Evolutionary conservation across 2,797 vertebrate species (phyloP).

Genomic region (Mormyrus hasselquistii): DNA sequence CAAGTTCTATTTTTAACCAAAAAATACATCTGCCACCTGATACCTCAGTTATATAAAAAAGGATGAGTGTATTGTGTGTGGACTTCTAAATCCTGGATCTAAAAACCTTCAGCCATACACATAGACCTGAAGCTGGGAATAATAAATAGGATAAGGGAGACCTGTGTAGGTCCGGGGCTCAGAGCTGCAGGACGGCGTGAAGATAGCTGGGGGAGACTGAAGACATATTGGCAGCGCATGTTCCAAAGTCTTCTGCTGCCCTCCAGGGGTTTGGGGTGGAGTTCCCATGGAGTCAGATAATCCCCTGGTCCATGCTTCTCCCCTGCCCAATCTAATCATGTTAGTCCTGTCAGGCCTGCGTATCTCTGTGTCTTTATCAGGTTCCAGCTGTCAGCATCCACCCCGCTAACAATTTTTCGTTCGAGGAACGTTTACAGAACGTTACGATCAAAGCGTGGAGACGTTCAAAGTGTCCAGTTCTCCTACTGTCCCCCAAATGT

Average conservation of each 20-base stretch:
- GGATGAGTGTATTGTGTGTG: neutral
- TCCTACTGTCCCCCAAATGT: neutral
- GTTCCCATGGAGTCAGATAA: constrained; percentile 21
- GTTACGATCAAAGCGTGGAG: neutral
- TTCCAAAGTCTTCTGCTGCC: constrained; percentile 63
- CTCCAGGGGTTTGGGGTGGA: constrained; percentile 48
- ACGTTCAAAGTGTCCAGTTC: neutral
- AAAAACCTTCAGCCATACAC: neutral
- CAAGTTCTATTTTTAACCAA: neutral
- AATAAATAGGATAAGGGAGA: constrained; percentile 28
- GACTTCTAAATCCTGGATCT: neutral
- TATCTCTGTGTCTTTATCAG: constrained; percentile 18
- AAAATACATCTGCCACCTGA: neutral
- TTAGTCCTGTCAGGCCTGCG: constrained; percentile 15
- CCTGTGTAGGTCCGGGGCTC: constrained; percentile 2
- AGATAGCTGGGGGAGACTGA: neutral
- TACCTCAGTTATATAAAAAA: neutral
- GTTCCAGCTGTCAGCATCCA: neutral
- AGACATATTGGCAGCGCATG: constrained; percentile 23
- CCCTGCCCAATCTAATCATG: constrained; percentile 18
- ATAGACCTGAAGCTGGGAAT: neutral
- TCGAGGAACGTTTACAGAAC: neutral
- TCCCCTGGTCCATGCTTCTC: neutral
- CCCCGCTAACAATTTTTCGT: neutral
- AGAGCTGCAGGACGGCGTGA: constrained; percentile 34